phyloP scores from a whole-genome alignment of 2,888 invertebrate genomes.

The Gibbula magus region DNA sequence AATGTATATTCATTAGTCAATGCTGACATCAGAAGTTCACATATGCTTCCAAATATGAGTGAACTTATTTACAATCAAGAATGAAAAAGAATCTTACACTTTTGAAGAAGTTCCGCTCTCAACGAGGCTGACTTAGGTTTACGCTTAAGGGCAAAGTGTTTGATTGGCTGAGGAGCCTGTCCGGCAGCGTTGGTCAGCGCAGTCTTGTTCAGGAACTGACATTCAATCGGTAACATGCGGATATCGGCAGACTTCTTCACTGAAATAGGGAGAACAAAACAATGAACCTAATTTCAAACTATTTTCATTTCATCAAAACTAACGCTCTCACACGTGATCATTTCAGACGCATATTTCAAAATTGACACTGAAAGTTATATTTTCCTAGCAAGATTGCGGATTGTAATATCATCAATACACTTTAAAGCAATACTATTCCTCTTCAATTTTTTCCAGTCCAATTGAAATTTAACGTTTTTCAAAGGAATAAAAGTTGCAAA shows the following conservation, averaged over 20 bases:
- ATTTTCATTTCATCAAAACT: not conserved
- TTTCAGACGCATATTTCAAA: not conserved
- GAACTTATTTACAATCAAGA: too few species aligned
- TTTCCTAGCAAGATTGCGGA: not conserved
- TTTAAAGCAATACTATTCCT: too few species aligned
- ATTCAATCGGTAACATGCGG: slow-evolving; percentile 91
- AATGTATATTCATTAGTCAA: too few species aligned
- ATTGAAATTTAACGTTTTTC: too few species aligned
- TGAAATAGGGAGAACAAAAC: slow-evolving; percentile 33
- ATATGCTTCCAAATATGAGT: too few species aligned
- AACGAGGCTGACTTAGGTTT: slow-evolving; percentile 96
- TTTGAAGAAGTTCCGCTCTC: slow-evolving; percentile 91
- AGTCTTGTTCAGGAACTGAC: slow-evolving; percentile 95
- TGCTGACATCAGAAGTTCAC: too few species aligned
- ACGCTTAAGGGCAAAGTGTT: slow-evolving; percentile 93
- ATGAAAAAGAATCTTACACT: slow-evolving; percentile 77
- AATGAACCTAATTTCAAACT: not conserved
- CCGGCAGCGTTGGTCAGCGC: slow-evolving; percentile 90
- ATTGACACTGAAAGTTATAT: not conserved
- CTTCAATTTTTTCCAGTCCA: too few species aligned
- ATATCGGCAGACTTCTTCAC: slow-evolving; percentile 66
- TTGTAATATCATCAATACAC: too few species aligned
- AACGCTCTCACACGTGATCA: not conserved
- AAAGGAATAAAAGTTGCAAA: too few species aligned
- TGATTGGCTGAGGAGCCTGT: slow-evolving; percentile 83